These are phyloP conservation scores for Caenorhabditis inopinata DNA, from an alignment of 1,140 invertebrate genomes.

Conservation along the genomic window DNA sequence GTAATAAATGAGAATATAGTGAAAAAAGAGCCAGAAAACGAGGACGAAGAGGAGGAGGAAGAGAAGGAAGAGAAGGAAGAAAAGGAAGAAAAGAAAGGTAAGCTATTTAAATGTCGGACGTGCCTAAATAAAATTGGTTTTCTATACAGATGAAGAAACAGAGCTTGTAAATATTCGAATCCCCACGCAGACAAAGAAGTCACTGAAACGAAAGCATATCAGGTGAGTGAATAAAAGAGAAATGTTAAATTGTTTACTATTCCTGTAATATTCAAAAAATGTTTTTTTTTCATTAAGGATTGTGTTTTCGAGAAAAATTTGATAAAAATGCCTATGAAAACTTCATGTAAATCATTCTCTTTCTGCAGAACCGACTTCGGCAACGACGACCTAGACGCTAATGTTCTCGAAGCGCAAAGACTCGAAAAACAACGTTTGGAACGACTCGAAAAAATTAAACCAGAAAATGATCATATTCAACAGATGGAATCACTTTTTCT, in stretches of 20 bases:
- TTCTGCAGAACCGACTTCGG: constrained; percentile 22
- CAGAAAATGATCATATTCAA: constrained; percentile 26
- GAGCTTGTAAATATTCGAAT: constrained; percentile 11
- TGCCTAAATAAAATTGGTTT: background rate
- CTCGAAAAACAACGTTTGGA: constrained; percentile 51
- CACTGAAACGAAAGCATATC: constrained; percentile 25
- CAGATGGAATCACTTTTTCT: constrained; percentile 32
- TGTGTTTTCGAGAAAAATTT: too few species aligned
- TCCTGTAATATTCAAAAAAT: too few species aligned
- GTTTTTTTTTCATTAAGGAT: too few species aligned
- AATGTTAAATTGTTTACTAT: too few species aligned
- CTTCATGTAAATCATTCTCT: background rate
- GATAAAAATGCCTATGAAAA: background rate
- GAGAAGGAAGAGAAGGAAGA: background rate
- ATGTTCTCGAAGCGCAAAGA: constrained; percentile 42
- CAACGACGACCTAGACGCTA: background rate
- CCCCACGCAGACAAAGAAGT: constrained; percentile 32
- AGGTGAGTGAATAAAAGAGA: too few species aligned
- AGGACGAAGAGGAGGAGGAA: background rate
- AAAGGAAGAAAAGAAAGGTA: constrained; percentile 2
- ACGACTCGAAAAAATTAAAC: constrained; percentile 43
- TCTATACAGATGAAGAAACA: background rate
- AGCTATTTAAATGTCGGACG: background rate
- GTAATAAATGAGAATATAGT: background rate
- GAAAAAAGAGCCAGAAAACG: background rate